Evolutionary conservation across 2,888 invertebrate species (phyloP).

Genomic region (Abscondita cerata): DNA sequence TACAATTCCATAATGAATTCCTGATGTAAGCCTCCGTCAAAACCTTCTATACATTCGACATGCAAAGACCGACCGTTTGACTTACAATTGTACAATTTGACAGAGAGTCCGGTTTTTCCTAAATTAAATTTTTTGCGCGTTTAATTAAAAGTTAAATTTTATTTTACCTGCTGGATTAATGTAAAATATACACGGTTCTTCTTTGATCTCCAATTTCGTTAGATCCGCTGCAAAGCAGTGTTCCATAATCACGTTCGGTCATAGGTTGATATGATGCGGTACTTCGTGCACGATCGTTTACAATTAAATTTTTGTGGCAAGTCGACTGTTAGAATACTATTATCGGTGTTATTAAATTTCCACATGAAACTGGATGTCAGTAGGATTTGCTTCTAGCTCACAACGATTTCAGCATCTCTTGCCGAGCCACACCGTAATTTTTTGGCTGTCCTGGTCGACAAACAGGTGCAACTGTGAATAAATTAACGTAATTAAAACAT

Average conservation of each 20-base stretch:
- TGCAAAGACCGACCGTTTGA: constrained; percentile 76
- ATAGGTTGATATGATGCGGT: constrained; percentile 74
- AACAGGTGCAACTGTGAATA: constrained; percentile 71
- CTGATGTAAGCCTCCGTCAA: constrained; percentile 78
- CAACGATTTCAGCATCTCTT: constrained; percentile 73
- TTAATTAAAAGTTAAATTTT: not conserved
- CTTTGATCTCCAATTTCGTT: constrained; percentile 76
- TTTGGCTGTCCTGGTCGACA: constrained; percentile 74
- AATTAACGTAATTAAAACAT: constrained; percentile 6
- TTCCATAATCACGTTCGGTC: constrained; percentile 77
- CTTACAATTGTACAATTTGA: constrained; percentile 77
- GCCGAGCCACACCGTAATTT: constrained; percentile 74
- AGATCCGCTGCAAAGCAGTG: constrained; percentile 75
- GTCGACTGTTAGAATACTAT: constrained; percentile 68
- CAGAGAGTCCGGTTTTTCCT: constrained; percentile 78
- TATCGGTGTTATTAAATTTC: constrained; percentile 75
- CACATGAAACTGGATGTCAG: constrained; percentile 71
- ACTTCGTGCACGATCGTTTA: constrained; percentile 69
- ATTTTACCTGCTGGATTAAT: constrained; percentile 74
- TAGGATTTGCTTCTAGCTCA: constrained; percentile 77
- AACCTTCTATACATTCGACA: constrained; percentile 77
- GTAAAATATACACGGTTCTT: constrained; percentile 75
- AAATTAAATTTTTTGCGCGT: constrained; percentile 28
- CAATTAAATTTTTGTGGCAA: constrained; percentile 69
- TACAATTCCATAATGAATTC: constrained; percentile 77